phyloP scores from a whole-genome alignment of 2,888 invertebrate species.

The Cryptosula pallasiana region DNA sequence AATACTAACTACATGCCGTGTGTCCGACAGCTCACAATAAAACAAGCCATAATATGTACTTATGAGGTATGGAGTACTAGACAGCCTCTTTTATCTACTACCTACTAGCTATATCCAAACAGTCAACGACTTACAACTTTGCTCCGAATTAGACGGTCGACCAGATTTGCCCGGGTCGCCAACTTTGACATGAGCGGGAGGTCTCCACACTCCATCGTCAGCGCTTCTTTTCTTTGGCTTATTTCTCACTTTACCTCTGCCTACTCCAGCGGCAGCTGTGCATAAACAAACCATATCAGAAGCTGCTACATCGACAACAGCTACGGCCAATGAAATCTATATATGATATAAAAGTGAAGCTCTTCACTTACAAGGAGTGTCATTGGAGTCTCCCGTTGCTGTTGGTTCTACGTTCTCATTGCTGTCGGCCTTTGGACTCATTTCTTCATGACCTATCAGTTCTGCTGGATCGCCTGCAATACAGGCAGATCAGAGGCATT shows the following conservation, averaged over 20 bases:
- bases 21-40: too few species aligned
- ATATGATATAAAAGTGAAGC: too few species aligned
- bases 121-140: too few species aligned
- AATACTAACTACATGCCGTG: too few species aligned
- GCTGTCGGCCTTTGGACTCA: neutral
- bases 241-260: neutral
- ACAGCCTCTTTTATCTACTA: too few species aligned
- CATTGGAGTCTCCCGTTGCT: neutral
- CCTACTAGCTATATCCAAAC: too few species aligned
- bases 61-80: too few species aligned
- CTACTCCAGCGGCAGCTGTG: too few species aligned
- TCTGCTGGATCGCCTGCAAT: neutral
- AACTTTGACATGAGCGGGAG: neutral
- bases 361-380: neutral
- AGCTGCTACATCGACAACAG: neutral
- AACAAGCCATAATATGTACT: too few species aligned
- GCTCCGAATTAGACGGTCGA: neutral
- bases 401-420: neutral
- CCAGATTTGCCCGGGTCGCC: neutral
- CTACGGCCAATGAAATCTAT: too few species aligned
- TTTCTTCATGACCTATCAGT: neutral
- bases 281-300: too few species aligned
- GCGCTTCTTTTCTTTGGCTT: neutral
- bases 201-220: neutral
- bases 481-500: too few species aligned